Evolutionary conservation across 2,888 invertebrate genomes (phyloP).

Genomic region (Heterodera filipjevi): DNA sequence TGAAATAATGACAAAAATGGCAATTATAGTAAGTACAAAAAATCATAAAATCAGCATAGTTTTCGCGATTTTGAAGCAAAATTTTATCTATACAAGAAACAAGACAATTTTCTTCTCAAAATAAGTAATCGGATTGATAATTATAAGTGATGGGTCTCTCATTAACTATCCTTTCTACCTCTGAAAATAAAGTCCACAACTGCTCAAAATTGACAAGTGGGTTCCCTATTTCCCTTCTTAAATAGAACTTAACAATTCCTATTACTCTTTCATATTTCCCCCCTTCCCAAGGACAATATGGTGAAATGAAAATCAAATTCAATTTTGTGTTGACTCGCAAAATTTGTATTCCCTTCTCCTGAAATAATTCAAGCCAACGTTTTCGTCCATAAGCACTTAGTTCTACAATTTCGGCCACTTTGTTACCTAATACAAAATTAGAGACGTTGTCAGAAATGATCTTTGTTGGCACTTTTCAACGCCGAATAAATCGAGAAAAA

Average conservation of each 20-base stretch:
- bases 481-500: not conserved
- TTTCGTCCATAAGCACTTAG: not conserved
- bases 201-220: not conserved
- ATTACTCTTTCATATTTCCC: not conserved
- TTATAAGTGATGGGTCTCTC: not conserved
- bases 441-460: slow-evolving; percentile 5
- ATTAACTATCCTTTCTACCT: slow-evolving; percentile 1
- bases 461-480: not conserved
- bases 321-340: not conserved
- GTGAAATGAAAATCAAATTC: not conserved
- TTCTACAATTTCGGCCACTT: not conserved
- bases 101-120: too few species aligned
- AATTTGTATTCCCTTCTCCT: not conserved
- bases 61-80: too few species aligned
- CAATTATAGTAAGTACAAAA: too few species aligned
- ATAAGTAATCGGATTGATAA: slow-evolving; percentile 1
- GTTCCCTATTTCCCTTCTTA: slow-evolving; percentile 5
- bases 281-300: slow-evolving; percentile 3
- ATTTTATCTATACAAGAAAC: too few species aligned
- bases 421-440: slow-evolving; percentile 3
- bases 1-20: too few species aligned
- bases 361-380: not conserved
- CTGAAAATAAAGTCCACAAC: not conserved
- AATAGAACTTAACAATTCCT: slow-evolving; percentile 11
- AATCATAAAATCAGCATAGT: too few species aligned